Conservation (phyloP, 2,797 vertebrate species). For the Clamator glandarius region DNA sequence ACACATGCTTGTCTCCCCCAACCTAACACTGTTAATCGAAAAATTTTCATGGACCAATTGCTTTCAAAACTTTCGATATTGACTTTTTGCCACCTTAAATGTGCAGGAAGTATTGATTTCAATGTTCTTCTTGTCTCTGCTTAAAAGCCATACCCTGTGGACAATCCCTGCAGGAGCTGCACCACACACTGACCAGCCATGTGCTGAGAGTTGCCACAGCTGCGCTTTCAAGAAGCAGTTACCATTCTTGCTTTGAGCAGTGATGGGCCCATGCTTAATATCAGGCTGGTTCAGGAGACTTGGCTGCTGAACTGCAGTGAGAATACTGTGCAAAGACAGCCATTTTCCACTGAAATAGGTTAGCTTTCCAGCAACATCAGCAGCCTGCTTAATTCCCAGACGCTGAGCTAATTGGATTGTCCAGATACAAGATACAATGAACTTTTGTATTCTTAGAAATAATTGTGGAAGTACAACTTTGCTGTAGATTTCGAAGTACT, state of each 20-base stretch:
- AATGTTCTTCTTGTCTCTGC: not conserved
- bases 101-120: not conserved
- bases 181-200: no score
- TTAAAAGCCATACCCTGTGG: not conserved
- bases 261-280: not conserved
- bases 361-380: not conserved
- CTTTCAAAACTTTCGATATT: not conserved
- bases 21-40: not conserved
- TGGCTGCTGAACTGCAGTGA: fast-evolving
- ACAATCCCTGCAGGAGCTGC: not conserved
- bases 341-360: not conserved
- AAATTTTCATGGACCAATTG: not conserved
- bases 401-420: slow-evolving; percentile 40
- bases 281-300: not conserved
- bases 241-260: not conserved
- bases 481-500: not conserved
- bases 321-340: not conserved
- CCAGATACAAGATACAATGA: slow-evolving; percentile 20
- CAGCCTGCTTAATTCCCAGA: slow-evolving; percentile 12
- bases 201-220: not conserved
- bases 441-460: slow-evolving; percentile 37
- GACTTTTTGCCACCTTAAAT: not conserved
- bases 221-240: not conserved
- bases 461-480: slow-evolving; percentile 45
- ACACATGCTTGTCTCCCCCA: not conserved